phyloP scores from a whole-genome alignment of 2,113 vertebrate genomes.

The Lophura nycthemera region DNA sequence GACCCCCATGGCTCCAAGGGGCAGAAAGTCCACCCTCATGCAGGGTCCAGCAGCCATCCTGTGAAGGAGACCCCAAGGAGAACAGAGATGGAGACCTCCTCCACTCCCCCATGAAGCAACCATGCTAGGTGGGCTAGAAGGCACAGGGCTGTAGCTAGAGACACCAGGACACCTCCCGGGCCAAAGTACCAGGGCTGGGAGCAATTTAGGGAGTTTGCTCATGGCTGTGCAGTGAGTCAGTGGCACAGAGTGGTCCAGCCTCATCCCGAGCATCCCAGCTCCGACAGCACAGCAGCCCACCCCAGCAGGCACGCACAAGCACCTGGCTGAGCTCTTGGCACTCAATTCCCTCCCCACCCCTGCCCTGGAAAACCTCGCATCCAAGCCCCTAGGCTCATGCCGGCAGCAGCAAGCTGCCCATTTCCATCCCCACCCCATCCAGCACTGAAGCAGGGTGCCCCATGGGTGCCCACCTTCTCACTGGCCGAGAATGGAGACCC shows the following conservation, averaged over 20 bases:
- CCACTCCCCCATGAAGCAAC: background rate
- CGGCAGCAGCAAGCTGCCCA: background rate
- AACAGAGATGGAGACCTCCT: background rate
- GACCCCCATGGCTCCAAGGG: background rate
- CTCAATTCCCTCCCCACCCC: background rate
- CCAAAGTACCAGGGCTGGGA: background rate
- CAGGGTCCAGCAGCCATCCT: background rate
- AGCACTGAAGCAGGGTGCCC: background rate
- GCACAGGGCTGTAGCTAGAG: background rate
- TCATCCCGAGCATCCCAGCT: background rate
- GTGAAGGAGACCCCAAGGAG: background rate
- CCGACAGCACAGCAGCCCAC: background rate
- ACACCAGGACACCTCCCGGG: rapidly evolving
- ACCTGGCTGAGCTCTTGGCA: background rate
- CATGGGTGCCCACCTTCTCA: slow-evolving; percentile 87
- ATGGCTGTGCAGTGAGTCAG: background rate
- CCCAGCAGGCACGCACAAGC: background rate
- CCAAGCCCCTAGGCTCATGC: background rate
- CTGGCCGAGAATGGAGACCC: slow-evolving; percentile 76
- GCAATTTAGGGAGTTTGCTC: background rate
- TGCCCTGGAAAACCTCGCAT: background rate
- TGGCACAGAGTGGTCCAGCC: background rate
- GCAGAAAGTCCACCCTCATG: background rate
- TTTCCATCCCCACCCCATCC: background rate
- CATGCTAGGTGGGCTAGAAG: background rate